Evolutionary conservation across 2,797 vertebrate genomes (phyloP).

Genomic region (Lepus oiostolus): DNA sequence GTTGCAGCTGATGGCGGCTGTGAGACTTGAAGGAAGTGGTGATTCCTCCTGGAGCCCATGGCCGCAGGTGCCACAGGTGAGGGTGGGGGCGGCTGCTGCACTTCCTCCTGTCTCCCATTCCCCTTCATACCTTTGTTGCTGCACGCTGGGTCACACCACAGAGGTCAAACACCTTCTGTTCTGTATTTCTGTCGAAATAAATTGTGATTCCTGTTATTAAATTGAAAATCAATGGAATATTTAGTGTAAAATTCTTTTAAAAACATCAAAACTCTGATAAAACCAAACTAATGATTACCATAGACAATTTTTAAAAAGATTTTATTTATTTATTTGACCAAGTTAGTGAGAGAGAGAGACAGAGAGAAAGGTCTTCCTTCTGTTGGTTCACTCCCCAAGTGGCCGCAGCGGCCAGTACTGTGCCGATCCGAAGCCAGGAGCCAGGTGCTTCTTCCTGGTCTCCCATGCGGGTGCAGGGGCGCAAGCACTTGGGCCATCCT

Average conservation of each 20-base stretch:
- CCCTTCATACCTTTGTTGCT: too few species aligned
- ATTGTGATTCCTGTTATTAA: background rate
- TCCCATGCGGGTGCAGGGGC: too few species aligned
- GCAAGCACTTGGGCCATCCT: too few species aligned
- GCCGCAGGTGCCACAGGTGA: too few species aligned
- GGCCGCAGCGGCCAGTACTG: too few species aligned
- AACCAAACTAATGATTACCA: background rate
- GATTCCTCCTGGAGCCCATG: accelerated
- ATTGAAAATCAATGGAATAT: background rate
- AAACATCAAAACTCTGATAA: background rate
- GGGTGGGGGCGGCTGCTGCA: accelerated
- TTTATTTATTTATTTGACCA: too few species aligned
- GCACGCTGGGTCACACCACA: background rate
- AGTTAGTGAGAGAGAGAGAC: too few species aligned
- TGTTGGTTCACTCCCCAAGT: too few species aligned
- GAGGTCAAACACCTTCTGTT: background rate
- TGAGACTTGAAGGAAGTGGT: background rate
- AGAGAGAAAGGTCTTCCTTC: too few species aligned
- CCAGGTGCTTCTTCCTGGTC: too few species aligned
- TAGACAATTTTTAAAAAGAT: too few species aligned
- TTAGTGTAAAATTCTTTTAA: background rate
- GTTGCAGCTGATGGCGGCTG: background rate
- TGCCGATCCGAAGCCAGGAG: too few species aligned
- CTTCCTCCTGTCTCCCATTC: accelerated
- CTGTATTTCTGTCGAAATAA: background rate